A percentile compares a stretch with the other conserved stretches of the same genome.
These are phyloP conservation scores for Poeciliopsis prolifica DNA, from an alignment of 2,113 vertebrate species.

Conservation along the genomic window DNA sequence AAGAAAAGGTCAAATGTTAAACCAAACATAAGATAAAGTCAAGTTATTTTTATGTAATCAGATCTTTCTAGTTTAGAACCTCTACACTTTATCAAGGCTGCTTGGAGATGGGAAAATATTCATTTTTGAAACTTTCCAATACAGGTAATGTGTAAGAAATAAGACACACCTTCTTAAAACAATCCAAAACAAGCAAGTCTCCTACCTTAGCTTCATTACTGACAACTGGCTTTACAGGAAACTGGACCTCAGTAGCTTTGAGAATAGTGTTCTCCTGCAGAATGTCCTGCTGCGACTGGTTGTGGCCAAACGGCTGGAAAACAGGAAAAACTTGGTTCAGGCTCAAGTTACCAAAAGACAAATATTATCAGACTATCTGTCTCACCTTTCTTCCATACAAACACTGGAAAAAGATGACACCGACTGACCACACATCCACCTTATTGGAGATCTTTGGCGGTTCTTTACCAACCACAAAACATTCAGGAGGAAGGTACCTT, in stretches of 20 bases:
- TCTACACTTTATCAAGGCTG: no score
- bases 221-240: constrained; percentile 97
- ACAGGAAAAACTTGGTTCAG: not conserved
- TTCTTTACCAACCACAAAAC: constrained; percentile 99
- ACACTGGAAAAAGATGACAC: constrained; percentile 99
- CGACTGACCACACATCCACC: constrained; percentile 99
- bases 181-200: constrained; percentile 18
- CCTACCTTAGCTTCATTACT: constrained; percentile 98
- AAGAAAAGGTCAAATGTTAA: no score
- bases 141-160: not conserved
- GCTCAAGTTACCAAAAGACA: not conserved
- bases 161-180: not conserved
- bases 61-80: not conserved
- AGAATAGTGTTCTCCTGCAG: constrained; percentile 99
- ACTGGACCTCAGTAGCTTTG: constrained; percentile 98
- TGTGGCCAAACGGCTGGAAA: constrained; percentile 96
- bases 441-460: constrained; percentile 99
- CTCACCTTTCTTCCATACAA: constrained; percentile 98
- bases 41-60: not conserved
- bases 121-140: not conserved
- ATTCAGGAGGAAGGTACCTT: constrained; percentile 98
- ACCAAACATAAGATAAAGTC: no score
- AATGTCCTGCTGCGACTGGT: constrained; percentile 99
- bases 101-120: no score
- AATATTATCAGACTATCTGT: not conserved